phyloP scores from a whole-genome alignment of 2,113 vertebrate species.

The Damaliscus lunatus region DNA sequence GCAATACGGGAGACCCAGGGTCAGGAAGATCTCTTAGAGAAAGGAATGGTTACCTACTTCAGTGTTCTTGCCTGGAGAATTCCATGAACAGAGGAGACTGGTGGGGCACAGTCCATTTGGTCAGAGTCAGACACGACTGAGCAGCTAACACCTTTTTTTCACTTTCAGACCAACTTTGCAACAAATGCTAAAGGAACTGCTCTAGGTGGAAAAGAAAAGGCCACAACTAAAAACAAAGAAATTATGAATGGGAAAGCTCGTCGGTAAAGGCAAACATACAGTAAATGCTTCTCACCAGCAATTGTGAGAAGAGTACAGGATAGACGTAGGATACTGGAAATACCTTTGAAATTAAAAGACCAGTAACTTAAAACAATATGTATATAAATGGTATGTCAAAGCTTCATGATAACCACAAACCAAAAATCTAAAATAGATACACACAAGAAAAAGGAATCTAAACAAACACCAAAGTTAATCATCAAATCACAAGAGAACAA shows the following conservation, averaged over 20 bases:
- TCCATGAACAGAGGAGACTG: neutral
- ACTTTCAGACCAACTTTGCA: neutral
- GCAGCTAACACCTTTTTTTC: neutral
- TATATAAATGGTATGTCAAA: neutral
- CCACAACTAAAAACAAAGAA: neutral
- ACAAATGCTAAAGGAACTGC: neutral
- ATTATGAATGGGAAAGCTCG: neutral
- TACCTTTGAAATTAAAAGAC: neutral
- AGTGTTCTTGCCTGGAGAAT: neutral
- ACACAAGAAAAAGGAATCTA: neutral
- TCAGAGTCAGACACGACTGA: neutral
- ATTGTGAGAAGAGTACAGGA: neutral
- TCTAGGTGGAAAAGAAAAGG: neutral
- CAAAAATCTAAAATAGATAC: neutral
- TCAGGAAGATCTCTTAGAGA: neutral
- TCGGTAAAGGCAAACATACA: neutral
- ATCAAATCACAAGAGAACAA: neutral
- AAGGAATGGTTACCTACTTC: neutral
- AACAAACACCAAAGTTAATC: neutral
- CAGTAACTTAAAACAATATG: neutral
- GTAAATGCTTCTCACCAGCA: neutral
- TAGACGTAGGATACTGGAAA: neutral
- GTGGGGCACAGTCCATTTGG: neutral
- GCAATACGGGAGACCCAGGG: neutral
- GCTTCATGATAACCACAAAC: neutral